These are phyloP conservation scores for Lasioglossum albipes DNA, from an alignment of 1,140 invertebrate genomes.

Conservation along the genomic window DNA sequence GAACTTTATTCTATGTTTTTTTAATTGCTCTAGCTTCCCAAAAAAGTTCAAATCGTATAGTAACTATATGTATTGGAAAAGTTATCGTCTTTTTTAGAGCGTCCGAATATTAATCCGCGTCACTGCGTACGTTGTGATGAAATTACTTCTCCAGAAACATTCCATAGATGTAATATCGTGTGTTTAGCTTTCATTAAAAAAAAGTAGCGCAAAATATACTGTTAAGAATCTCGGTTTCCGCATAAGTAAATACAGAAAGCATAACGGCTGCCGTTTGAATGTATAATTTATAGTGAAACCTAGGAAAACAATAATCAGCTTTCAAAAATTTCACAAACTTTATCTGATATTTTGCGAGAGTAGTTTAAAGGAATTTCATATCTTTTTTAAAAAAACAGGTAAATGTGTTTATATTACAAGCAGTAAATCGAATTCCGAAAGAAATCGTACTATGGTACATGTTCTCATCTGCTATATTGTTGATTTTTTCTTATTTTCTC, in stretches of 20 bases:
- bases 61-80: no score
- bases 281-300: conserved; percentile 28
- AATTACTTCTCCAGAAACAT: neutral
- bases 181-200: neutral
- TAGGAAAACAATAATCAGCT: conserved; percentile 20
- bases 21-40: no score
- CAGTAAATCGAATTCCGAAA: no score
- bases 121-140: no score
- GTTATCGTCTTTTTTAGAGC: no score
- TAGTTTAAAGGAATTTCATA: neutral
- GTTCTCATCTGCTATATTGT: no score
- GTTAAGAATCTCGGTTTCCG: conserved; percentile 23
- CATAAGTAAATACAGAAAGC: conserved; percentile 9
- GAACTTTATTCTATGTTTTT: neutral
- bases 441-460: no score
- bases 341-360: neutral
- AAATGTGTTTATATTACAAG: no score
- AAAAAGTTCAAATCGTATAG: no score
- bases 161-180: neutral
- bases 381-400: no score
- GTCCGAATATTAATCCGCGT: no score
- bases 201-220: neutral
- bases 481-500: no score
- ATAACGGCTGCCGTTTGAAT: neutral
- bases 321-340: conserved; percentile 22